Conservation (phyloP, 2,113 vertebrate species). For the Paedocypris sp. region DNA sequence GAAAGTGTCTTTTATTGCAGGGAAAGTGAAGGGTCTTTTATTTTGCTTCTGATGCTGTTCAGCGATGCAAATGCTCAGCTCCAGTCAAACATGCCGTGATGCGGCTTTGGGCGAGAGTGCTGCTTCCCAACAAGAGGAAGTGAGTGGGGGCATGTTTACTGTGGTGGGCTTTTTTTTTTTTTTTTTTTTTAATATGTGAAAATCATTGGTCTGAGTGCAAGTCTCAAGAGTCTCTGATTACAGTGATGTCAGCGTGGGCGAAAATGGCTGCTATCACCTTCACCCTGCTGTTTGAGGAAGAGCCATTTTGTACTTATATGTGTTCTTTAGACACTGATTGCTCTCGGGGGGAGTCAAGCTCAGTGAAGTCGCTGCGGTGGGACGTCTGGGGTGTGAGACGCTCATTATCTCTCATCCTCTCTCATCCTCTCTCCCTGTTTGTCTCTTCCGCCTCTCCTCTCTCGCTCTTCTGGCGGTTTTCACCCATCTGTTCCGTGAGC, state of each 20-base stretch:
- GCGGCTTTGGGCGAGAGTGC: background rate
- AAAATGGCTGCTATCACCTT: slow-evolving; percentile 9
- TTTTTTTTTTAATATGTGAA: slow-evolving; percentile 19
- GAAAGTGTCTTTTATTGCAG: too few species aligned
- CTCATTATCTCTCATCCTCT: slow-evolving; percentile 5
- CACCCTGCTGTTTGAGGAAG: slow-evolving; percentile 13
- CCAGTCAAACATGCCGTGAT: background rate
- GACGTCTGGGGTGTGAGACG: slow-evolving; percentile 6
- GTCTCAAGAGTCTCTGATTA: slow-evolving; percentile 24
- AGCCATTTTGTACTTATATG: slow-evolving; percentile 16
- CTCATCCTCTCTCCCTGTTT: background rate
- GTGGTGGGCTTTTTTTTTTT: too few species aligned
- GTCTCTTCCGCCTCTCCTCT: background rate
- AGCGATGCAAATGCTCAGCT: background rate
- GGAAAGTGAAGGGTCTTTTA: too few species aligned
- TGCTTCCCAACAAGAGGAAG: background rate
- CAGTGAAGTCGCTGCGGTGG: background rate
- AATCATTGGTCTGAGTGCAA: slow-evolving; percentile 30
- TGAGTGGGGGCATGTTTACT: background rate
- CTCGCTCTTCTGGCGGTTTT: background rate
- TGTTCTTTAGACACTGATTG: slow-evolving; percentile 26
- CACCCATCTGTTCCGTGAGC: background rate
- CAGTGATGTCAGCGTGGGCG: slow-evolving; percentile 22
- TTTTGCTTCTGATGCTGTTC: background rate
- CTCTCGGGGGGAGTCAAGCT: slow-evolving; percentile 1